Conservation (phyloP, 1,140 invertebrate genomes). For the Drosophila subpulchrella region DNA sequence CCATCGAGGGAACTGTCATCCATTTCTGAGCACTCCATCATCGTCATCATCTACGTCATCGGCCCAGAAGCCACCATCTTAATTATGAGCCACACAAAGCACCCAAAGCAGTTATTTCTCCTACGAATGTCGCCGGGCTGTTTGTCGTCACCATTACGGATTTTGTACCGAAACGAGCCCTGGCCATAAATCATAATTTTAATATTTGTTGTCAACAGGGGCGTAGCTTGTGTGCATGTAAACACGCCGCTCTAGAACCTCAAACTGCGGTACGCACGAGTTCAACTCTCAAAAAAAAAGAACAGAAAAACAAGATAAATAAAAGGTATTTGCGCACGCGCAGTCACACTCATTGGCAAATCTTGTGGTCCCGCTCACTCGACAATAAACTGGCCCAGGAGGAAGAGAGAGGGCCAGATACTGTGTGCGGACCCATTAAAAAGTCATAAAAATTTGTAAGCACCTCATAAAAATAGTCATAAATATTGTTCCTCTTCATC, state of each 20-base stretch:
- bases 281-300: slow-evolving; percentile 7
- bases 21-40: slow-evolving; percentile 61
- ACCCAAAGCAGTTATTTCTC: slow-evolving; percentile 55
- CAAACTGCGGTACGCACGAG: slow-evolving; percentile 37
- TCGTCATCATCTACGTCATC: slow-evolving; percentile 28
- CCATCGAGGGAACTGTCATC: slow-evolving; percentile 24
- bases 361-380: slow-evolving; percentile 22
- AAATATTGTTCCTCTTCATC: slow-evolving; percentile 78
- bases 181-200: slow-evolving; percentile 82
- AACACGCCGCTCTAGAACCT: slow-evolving; percentile 65
- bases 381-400: neutral
- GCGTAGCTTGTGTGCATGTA: slow-evolving; percentile 78
- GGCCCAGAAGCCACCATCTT: slow-evolving; percentile 47
- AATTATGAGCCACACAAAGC: slow-evolving; percentile 62
- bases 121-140: slow-evolving; percentile 64
- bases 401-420: slow-evolving; percentile 37
- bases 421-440: slow-evolving; percentile 79
- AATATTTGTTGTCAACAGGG: slow-evolving; percentile 83
- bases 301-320: slow-evolving; percentile 35
- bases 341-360: slow-evolving; percentile 65
- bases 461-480: slow-evolving; percentile 85
- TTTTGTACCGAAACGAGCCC: slow-evolving; percentile 47
- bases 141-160: slow-evolving; percentile 66
- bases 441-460: slow-evolving; percentile 85
- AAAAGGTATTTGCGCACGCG: slow-evolving; percentile 84